phyloP scores from a whole-genome alignment of 2,888 invertebrate species.

The Anoplius nigerrimus region DNA sequence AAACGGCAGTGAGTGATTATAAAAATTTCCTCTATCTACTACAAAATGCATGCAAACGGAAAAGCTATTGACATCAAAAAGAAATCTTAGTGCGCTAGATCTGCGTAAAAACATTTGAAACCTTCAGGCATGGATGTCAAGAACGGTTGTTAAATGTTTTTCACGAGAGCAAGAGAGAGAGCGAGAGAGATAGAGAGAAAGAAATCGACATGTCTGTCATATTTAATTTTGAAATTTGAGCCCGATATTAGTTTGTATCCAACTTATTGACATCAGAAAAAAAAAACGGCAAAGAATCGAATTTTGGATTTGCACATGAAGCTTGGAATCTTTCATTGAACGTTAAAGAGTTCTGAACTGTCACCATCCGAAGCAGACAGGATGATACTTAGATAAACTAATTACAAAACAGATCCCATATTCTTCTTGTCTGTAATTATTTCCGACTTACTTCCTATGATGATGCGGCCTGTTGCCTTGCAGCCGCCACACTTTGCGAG shows the following conservation, averaged over 20 bases:
- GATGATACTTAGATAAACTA: constrained; percentile 37
- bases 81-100: constrained; percentile 14
- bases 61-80: constrained; percentile 25
- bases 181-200: too few species aligned
- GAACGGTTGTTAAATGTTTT: constrained; percentile 23
- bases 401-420: constrained; percentile 57
- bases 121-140: constrained; percentile 22
- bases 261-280: constrained; percentile 8
- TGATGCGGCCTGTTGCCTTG: constrained; percentile 74
- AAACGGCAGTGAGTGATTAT: constrained; percentile 32
- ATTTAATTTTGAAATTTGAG: too few species aligned
- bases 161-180: too few species aligned
- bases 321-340: constrained; percentile 21
- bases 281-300: not conserved
- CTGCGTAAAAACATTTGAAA: constrained; percentile 17
- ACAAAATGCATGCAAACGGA: constrained; percentile 57
- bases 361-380: constrained; percentile 61
- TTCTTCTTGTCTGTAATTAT: constrained; percentile 65
- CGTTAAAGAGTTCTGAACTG: constrained; percentile 55
- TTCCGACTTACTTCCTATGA: constrained; percentile 74
- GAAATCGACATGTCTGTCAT: too few species aligned
- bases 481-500: constrained; percentile 73
- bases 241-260: constrained; percentile 4
- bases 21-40: constrained; percentile 50
- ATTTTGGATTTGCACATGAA: not conserved